Evolutionary conservation across 2,113 vertebrate species (phyloP), one percentile per base, ranked within the genome.

Genomic region (Megaceryle maxima): DNA sequence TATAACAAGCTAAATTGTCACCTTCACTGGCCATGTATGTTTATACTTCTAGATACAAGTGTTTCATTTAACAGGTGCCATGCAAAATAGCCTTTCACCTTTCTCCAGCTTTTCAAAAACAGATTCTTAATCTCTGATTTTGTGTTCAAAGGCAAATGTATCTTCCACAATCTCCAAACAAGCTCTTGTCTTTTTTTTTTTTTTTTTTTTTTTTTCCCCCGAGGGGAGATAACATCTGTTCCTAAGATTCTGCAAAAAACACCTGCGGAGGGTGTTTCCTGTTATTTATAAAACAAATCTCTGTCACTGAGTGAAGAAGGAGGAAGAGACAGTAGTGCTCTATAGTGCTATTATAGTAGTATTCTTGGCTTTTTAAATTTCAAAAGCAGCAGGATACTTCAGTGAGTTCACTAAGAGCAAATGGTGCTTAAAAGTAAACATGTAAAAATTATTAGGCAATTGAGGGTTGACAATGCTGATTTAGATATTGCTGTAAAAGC

Each of bases 351-450:
- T 92, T 94, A 91, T 76, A 66, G 39, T 76, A 87, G 15, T 68
- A 75, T 72, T 87, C 57, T 82, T 95, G 31, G 13, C 21, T 89
- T 89, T 95, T 79, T 93, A 92, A 68, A 91, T 75, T 76, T 85
- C 68, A 92, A 93, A 96, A 90, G 22, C 22, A 87, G 35, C 35
- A 83, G 4, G 13, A 85, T 67, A 57, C 44, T 87, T 67, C 80
- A 94, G 48, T 74, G 46, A 92, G 33, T 70, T 51, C 20, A 53
- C 26, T 83, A 59, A 60, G 67, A 91, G 21, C 43, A 96, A 96
- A 80, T 43, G 14, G 43, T 51, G 53, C 37, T 79, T 87, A 88
- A 88, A 95, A 69, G 85, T 60, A 92, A 62, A 81, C 41, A 78
- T 55, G 48, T 29, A 90, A 90, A 85, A 33, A 93, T 89, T 75